Evolutionary conservation across 2,888 invertebrate species (phyloP), one percentile per base, ranked within the genome.

Genomic region (Mallateleia sp.): DNA sequence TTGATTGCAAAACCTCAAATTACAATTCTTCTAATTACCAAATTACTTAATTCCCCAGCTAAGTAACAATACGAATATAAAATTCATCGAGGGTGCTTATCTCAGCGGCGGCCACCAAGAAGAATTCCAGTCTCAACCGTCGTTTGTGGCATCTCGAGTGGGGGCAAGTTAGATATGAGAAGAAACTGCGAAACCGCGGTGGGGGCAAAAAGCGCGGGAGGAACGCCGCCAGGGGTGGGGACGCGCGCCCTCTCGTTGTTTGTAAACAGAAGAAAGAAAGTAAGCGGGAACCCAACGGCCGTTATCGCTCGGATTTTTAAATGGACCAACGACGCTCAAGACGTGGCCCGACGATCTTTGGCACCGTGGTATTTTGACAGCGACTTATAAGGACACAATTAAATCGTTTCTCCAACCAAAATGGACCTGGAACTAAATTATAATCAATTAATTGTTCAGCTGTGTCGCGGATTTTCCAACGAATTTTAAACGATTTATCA

Each of bases 81-180:
- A 80, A 66, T 72, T 72, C 20, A 67, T 64, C 81, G 50, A 71
- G 78, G 54, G 69, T 72, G 77, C 75, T 84, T 84, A 84, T 84
- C 84, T 71, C 56, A 60, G 50, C 56, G 72, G 89, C 84, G 80
- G 82, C 80, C 89, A 92, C 80, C 88, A 90, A 91, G 91, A 92
- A 93, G 94, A 95, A 95, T 95, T 95, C 93, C 94, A 95, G 94
- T 94, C 94, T 94, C 94, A 95, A 95, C 95, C 93, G 95, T 95
- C 94, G 93, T 89, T 90, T 91, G 89, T 89, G 90, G 90, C 89
- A 81, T 85, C 80, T 87, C 85, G 78, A 80, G 84, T 74, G 80
- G 89, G 91, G 92, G 91, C 90, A 89, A 91, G 89, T 89, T 75
- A 83, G 88, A 89, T 88, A 88, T 83, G 87, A 67, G 88, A 79